Conservation (phyloP, 2,888 invertebrate species). For the Rhingia campestris region DNA sequence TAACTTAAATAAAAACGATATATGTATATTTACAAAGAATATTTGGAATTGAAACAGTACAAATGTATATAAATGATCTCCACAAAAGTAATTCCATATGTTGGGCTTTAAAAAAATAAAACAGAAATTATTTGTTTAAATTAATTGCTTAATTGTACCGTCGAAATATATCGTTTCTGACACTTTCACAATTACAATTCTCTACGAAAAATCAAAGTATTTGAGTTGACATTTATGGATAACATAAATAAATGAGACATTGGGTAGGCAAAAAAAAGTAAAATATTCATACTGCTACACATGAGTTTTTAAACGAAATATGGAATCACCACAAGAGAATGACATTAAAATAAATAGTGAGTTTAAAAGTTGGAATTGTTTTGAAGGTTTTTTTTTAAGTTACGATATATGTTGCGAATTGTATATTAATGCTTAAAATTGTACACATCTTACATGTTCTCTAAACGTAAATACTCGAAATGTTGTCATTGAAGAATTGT, state of each 20-base stretch:
- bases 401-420: conserved; percentile 24
- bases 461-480: conserved; percentile 24
- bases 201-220: conserved; percentile 17
- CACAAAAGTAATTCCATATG: not conserved
- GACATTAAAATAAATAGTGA: conserved; percentile 33
- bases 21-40: conserved; percentile 63
- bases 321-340: not conserved
- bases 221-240: conserved; percentile 1
- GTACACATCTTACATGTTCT: conserved; percentile 6
- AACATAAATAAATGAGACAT: conserved; percentile 25
- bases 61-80: conserved; percentile 34
- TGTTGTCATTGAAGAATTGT: not conserved
- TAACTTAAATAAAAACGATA: conserved; percentile 40
- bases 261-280: conserved; percentile 35
- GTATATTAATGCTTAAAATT: conserved; percentile 14
- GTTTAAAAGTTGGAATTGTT: conserved; percentile 12
- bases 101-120: not conserved
- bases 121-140: not conserved
- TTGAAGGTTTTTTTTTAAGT: conserved; percentile 6
- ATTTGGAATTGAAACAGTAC: conserved; percentile 30
- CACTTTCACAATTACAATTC: conserved; percentile 19
- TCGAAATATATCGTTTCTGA: conserved; percentile 17
- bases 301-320: not conserved
- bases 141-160: not conserved
- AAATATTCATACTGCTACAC: not conserved